These are phyloP conservation scores for Strigamia transsilvanica DNA, from an alignment of 2,888 invertebrate species.

Conservation along the genomic window DNA sequence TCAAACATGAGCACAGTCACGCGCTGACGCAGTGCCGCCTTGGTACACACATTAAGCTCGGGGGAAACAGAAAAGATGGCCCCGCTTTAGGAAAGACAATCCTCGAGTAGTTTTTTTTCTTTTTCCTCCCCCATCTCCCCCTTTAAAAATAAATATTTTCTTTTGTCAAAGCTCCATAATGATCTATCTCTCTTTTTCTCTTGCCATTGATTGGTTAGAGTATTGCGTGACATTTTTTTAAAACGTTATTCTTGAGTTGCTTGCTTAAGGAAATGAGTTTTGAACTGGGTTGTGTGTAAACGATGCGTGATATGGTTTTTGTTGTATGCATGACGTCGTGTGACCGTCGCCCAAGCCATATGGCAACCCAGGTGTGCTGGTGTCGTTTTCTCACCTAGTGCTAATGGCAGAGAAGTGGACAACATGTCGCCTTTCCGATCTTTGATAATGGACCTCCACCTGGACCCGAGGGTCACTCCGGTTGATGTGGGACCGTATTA, in stretches of 20 bases:
- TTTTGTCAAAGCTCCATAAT: neutral
- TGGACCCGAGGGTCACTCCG: neutral
- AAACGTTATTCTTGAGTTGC: neutral
- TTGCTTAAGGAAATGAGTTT: slow-evolving; percentile 33
- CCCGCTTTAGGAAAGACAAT: neutral
- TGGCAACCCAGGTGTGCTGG: slow-evolving; percentile 22
- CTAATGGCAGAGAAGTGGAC: slow-evolving; percentile 11
- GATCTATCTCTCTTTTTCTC: neutral
- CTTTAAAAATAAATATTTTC: slow-evolving; percentile 1
- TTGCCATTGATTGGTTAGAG: neutral
- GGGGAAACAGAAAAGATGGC: neutral
- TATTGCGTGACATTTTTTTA: slow-evolving; percentile 1
- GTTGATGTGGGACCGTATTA: neutral
- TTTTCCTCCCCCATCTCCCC: neutral
- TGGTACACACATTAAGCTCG: slow-evolving; percentile 12
- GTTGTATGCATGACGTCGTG: slow-evolving; percentile 4
- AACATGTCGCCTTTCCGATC: slow-evolving; percentile 7
- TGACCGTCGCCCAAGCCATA: slow-evolving; percentile 4
- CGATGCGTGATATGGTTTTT: neutral
- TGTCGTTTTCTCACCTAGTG: slow-evolving; percentile 29
- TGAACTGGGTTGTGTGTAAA: neutral
- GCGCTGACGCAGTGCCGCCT: slow-evolving; percentile 26
- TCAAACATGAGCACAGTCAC: slow-evolving; percentile 22
- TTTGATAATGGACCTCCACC: slow-evolving; percentile 19
- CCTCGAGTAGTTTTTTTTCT: neutral